These are phyloP conservation scores for Typhlichthys subterraneus DNA, from an alignment of 2,797 vertebrate species.

Conservation along the genomic window DNA sequence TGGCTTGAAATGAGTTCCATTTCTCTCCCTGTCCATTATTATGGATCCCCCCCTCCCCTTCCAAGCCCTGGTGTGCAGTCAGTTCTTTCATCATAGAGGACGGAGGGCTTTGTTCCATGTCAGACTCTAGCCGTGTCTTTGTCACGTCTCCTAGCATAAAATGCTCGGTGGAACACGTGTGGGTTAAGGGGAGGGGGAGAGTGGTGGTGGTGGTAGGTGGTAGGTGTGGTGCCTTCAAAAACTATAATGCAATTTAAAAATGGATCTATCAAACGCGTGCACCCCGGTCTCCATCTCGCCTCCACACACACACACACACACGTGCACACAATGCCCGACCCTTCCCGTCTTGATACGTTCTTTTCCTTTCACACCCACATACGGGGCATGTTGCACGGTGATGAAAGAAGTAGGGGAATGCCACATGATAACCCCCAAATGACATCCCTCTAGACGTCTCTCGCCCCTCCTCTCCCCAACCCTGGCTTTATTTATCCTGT, in stretches of 20 bases:
- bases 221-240: slow-evolving; percentile 19
- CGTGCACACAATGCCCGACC: slow-evolving; percentile 8
- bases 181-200: background rate
- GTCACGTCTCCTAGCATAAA: slow-evolving; percentile 26
- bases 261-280: slow-evolving; percentile 5
- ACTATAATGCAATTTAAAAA: slow-evolving; percentile 36
- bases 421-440: slow-evolving; percentile 56
- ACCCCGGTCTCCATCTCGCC: no score
- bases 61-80: background rate
- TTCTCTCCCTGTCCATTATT: slow-evolving; percentile 20
- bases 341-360: slow-evolving; percentile 23
- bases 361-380: slow-evolving; percentile 42
- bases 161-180: slow-evolving; percentile 19
- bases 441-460: slow-evolving; percentile 57
- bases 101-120: slow-evolving; percentile 26
- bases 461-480: slow-evolving; percentile 43
- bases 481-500: slow-evolving; percentile 54
- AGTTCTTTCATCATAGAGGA: slow-evolving; percentile 2
- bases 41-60: background rate
- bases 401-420: slow-evolving; percentile 67
- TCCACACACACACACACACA: slow-evolving; percentile 10
- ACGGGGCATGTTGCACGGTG: slow-evolving; percentile 52
- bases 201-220: slow-evolving; percentile 1
- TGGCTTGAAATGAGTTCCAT: slow-evolving; percentile 33
- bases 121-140: slow-evolving; percentile 15